Conservation (phyloP, 2,113 vertebrate species). For the Psettodes erumei region DNA sequence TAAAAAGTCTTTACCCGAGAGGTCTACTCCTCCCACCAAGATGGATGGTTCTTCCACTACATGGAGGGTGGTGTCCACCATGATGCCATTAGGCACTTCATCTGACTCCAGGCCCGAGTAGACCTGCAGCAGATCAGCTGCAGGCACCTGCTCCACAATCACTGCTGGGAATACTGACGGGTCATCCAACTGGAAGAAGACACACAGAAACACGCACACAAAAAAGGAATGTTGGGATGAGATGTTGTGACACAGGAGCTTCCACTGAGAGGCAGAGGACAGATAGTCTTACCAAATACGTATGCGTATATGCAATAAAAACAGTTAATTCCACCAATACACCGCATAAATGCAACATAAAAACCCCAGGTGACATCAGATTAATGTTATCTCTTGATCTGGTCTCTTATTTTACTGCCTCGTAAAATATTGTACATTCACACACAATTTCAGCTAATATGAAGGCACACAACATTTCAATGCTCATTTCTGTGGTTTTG, state of each 20-base stretch:
- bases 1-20: slow-evolving; percentile 80
- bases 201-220: slow-evolving; percentile 14
- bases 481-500: slow-evolving; percentile 62
- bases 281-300: slow-evolving; percentile 18
- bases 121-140: slow-evolving; percentile 88
- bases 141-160: slow-evolving; percentile 89
- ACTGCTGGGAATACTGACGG: slow-evolving; percentile 90
- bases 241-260: slow-evolving; percentile 12
- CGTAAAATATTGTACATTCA: slow-evolving; percentile 54
- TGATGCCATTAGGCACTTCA: slow-evolving; percentile 86
- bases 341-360: slow-evolving; percentile 45
- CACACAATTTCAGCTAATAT: slow-evolving; percentile 59
- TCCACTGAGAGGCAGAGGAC: neutral
- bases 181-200: slow-evolving; percentile 85
- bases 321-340: slow-evolving; percentile 48
- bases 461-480: slow-evolving; percentile 46
- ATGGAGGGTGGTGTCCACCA: slow-evolving; percentile 85
- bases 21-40: slow-evolving; percentile 84
- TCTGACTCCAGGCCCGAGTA: slow-evolving; percentile 90
- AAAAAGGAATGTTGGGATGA: slow-evolving; percentile 24
- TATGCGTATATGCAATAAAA: slow-evolving; percentile 52
- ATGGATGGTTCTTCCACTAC: slow-evolving; percentile 86
- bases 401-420: slow-evolving; percentile 52
- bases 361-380: slow-evolving; percentile 35
- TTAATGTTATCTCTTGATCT: slow-evolving; percentile 47